Percentiles rank a stretch among this genome's conserved stretches.
Conservation (phyloP, 2,113 vertebrate species). For the Rhizomys pruinosus region DNA sequence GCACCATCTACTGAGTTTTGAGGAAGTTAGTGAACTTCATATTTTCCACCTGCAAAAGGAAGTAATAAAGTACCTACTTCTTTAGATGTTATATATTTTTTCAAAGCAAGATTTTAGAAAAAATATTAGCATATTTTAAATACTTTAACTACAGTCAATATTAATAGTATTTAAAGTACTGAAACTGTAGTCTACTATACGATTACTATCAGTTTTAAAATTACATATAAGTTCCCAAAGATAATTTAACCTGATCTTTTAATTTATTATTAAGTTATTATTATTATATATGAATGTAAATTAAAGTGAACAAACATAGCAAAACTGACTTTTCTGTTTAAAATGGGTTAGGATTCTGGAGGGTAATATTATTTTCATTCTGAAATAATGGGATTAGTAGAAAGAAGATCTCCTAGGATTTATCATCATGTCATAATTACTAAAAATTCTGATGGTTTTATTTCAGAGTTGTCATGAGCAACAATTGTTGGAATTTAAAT, state of each 20-base stretch:
- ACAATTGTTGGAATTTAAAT: conserved; percentile 11
- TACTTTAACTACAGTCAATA: neutral
- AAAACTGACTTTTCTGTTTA: neutral
- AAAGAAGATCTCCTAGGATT: neutral
- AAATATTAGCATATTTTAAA: neutral
- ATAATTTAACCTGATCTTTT: neutral
- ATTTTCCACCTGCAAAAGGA: neutral
- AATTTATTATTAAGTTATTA: neutral
- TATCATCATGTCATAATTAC: neutral
- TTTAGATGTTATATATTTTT: neutral
- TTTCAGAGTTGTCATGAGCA: neutral
- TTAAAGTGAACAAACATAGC: neutral
- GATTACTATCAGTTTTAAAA: neutral
- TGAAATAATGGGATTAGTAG: neutral
- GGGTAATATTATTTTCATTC: neutral
- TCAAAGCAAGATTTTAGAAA: neutral
- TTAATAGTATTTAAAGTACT: neutral
- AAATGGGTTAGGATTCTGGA: neutral
- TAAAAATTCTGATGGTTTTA: neutral
- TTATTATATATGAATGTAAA: neutral
- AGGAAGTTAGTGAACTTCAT: neutral
- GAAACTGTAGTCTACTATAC: neutral
- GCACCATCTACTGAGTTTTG: neutral
- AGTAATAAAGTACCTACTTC: neutral
- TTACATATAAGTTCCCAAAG: neutral